Conservation (phyloP, 1,140 invertebrate genomes). For the Babylonia areolata region DNA sequence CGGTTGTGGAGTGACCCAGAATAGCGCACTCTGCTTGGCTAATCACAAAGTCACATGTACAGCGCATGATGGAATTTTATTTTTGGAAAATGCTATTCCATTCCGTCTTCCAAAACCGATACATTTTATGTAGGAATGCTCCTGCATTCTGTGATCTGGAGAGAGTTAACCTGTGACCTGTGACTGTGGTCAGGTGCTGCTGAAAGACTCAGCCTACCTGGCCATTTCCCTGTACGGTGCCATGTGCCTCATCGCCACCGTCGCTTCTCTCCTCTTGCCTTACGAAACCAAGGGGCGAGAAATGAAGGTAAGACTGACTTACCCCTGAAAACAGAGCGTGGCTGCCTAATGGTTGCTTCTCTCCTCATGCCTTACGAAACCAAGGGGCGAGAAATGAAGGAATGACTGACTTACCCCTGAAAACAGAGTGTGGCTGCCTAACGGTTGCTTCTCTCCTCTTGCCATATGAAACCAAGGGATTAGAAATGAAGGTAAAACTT, state of each 20-base stretch:
- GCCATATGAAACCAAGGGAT: constrained; percentile 76
- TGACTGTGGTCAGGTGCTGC: constrained; percentile 64
- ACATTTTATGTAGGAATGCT: too few relatives aligned
- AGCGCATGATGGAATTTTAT: too few relatives aligned
- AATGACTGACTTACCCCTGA: too few relatives aligned
- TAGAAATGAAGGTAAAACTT: constrained; percentile 73
- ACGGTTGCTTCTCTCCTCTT: constrained; percentile 69
- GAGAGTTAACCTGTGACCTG: background rate
- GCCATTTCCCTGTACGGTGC: constrained; percentile 73
- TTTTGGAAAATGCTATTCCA: too few relatives aligned
- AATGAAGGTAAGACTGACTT: constrained; percentile 72
- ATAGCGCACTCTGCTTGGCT: too few relatives aligned
- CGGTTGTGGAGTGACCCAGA: too few relatives aligned
- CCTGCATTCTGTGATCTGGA: too few relatives aligned
- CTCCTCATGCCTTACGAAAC: constrained; percentile 75
- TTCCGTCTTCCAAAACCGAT: too few relatives aligned
- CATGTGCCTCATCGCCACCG: constrained; percentile 69
- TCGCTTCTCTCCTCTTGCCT: constrained; percentile 71
- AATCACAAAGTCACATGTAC: too few relatives aligned
- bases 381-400: constrained; percentile 75
- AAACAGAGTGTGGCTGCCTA: too few relatives aligned
- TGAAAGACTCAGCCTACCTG: constrained; percentile 71
- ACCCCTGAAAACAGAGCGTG: too few relatives aligned
- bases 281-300: constrained; percentile 76
- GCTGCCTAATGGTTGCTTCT: too few relatives aligned